Conservation (phyloP, 2,113 vertebrate genomes). For the Synodontis membranacea region DNA sequence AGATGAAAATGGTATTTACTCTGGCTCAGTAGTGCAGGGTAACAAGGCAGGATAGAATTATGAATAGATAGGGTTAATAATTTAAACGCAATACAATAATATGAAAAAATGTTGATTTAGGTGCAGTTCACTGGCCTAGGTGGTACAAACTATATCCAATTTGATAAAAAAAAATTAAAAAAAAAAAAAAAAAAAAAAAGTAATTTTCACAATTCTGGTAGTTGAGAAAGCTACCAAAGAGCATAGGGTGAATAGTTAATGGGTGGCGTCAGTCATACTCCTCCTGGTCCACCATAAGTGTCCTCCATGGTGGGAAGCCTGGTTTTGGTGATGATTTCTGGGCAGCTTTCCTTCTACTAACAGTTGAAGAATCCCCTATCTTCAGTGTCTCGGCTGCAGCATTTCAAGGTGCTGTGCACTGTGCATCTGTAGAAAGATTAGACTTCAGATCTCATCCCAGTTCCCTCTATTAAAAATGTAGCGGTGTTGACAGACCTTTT, state of each 20-base stretch:
- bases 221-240: not conserved
- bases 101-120: not conserved
- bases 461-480: not conserved
- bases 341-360: not conserved
- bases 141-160: not conserved
- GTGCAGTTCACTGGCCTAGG: not conserved
- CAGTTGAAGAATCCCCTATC: not conserved
- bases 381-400: not conserved
- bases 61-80: not conserved
- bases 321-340: not conserved
- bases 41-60: not conserved
- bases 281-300: not conserved
- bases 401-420: not conserved
- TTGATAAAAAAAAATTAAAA: no score
- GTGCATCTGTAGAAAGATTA: not conserved
- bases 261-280: not conserved
- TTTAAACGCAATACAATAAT: conserved; percentile 10
- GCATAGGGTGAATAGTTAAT: not conserved
- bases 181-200: no score
- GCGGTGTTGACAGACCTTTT: not conserved
- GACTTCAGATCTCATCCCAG: not conserved
- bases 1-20: not conserved
- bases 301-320: not conserved
- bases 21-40: not conserved
- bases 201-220: not conserved